phyloP scores from a whole-genome alignment of 2,888 invertebrate species.

The Hydropsyche betteni region DNA sequence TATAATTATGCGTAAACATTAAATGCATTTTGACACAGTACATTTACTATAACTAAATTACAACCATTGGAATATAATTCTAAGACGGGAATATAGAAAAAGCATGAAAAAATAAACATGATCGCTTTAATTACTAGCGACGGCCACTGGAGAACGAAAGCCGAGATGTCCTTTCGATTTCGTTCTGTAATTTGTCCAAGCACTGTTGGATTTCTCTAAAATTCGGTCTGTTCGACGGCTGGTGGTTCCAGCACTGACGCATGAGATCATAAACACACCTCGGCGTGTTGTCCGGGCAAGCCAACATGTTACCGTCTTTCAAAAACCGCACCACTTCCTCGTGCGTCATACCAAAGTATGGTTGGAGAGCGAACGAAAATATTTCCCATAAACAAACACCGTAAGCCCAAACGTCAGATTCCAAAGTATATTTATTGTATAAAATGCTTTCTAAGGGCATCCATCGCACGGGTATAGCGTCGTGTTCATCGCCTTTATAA shows the following conservation, averaged over 20 bases:
- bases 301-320: constrained; percentile 91
- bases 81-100: not conserved
- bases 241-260: constrained; percentile 92
- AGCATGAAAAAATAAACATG: not conserved
- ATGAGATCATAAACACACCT: constrained; percentile 88
- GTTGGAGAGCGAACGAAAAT: constrained; percentile 94
- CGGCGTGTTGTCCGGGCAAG: constrained; percentile 91
- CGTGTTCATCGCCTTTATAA: constrained; percentile 94
- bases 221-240: constrained; percentile 84
- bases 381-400: constrained; percentile 98
- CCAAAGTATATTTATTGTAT: constrained; percentile 94
- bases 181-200: constrained; percentile 73
- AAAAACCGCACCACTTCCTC: constrained; percentile 95
- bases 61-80: constrained; percentile 18
- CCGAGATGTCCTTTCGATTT: constrained; percentile 57
- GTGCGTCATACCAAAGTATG: constrained; percentile 97
- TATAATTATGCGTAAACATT: not conserved
- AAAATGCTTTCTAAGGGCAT: constrained; percentile 97
- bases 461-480: constrained; percentile 97
- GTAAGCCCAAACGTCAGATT: constrained; percentile 98
- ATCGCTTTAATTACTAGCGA: constrained; percentile 29
- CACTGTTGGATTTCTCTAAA: constrained; percentile 85
- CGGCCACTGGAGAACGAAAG: constrained; percentile 43
- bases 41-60: constrained; percentile 8
- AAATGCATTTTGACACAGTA: constrained; percentile 18